Percentiles rank a stretch among this genome's conserved stretches.
phyloP scores from a whole-genome alignment of 2,113 vertebrate genomes.

The Tychaedon coryphoeus region DNA sequence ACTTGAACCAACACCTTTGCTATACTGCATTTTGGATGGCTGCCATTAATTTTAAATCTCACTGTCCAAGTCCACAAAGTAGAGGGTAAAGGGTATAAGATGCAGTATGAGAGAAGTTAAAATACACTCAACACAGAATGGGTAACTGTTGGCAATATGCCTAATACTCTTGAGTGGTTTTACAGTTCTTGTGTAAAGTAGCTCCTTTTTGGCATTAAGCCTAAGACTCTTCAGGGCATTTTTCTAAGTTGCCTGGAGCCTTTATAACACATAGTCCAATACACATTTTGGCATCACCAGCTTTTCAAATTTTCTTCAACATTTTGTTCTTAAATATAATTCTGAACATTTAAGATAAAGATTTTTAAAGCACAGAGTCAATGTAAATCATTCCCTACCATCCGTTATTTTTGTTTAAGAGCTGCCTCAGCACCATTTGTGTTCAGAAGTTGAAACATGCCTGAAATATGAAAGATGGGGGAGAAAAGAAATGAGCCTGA shows the following conservation, averaged over 20 bases:
- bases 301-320: slow-evolving; percentile 14
- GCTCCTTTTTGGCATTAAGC: background rate
- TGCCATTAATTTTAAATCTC: background rate
- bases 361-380: background rate
- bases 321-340: background rate
- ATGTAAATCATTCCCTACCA: background rate
- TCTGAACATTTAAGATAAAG: background rate
- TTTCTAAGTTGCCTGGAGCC: background rate
- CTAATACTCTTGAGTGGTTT: slow-evolving; percentile 18
- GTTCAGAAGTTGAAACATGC: background rate
- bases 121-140: slow-evolving; percentile 4
- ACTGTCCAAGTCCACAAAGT: background rate
- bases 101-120: background rate
- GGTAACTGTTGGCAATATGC: background rate
- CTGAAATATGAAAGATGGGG: background rate
- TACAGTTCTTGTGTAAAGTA: background rate
- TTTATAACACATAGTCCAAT: background rate
- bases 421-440: background rate
- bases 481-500: background rate
- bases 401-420: background rate
- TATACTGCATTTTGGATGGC: background rate
- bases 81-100: background rate
- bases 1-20: background rate
- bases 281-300: background rate
- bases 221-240: background rate